Percentiles rank a stretch among this genome's conserved stretches.
Conservation (phyloP, 1,140 invertebrate species). For the Meloidogyne exigua region DNA sequence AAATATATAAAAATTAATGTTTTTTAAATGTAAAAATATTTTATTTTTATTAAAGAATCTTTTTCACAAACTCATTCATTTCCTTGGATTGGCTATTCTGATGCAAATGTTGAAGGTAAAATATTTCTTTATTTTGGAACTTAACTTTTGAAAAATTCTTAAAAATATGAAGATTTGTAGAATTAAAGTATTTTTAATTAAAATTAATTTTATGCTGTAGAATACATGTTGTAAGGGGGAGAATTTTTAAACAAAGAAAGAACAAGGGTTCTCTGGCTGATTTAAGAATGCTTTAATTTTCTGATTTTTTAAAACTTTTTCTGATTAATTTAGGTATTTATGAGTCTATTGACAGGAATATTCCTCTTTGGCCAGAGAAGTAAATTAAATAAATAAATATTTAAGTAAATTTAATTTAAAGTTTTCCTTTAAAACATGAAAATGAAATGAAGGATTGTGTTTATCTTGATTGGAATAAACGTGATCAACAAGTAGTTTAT, state of each 20-base stretch:
- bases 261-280: no score
- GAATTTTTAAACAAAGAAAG: no score
- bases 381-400: background rate
- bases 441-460: slow-evolving; percentile 42
- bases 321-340: no score
- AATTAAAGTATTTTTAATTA: no score
- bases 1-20: slow-evolving; percentile 16
- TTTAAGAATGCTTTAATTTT: no score
- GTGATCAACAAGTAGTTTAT: slow-evolving; percentile 29
- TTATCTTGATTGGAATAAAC: slow-evolving; percentile 45
- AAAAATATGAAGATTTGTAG: no score
- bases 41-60: slow-evolving; percentile 23
- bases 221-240: no score
- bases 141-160: no score
- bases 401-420: slow-evolving; percentile 16
- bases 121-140: no score
- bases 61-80: slow-evolving; percentile 34
- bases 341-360: slow-evolving; percentile 37
- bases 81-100: slow-evolving; percentile 50
- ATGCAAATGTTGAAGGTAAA: slow-evolving; percentile 41
- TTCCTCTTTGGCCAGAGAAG: slow-evolving; percentile 47
- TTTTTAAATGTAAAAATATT: background rate
- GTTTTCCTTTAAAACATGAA: slow-evolving; percentile 37
- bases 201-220: no score
- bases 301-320: no score